Conservation (phyloP, 2,888 invertebrate species). For the Cyclophora punctaria region DNA sequence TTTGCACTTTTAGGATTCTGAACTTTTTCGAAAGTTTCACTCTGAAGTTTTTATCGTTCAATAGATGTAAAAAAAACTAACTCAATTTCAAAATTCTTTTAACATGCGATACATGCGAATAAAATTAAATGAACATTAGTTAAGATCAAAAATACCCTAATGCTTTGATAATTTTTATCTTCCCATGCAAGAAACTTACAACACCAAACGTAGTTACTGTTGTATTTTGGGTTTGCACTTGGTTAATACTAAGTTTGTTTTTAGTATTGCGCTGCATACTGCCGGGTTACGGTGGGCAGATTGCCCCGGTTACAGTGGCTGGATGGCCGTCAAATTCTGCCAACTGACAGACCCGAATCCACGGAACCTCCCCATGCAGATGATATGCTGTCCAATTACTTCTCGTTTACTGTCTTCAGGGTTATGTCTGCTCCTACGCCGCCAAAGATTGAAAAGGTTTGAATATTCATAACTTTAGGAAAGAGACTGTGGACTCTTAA, state of each 20-base stretch:
- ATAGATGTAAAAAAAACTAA: too few relatives aligned
- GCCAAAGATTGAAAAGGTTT: slow-evolving; percentile 67
- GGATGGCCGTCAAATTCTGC: slow-evolving; percentile 63
- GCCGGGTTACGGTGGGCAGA: slow-evolving; percentile 44
- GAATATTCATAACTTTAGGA: neutral
- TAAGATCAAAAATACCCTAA: too few relatives aligned
- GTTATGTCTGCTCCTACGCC: slow-evolving; percentile 71
- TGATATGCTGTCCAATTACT: slow-evolving; percentile 50
- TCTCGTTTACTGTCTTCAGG: slow-evolving; percentile 64
- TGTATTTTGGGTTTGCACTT: too few relatives aligned
- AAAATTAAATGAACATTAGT: too few relatives aligned
- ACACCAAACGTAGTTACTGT: too few relatives aligned
- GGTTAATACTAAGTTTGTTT: neutral
- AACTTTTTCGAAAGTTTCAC: too few relatives aligned
- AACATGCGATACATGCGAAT: too few relatives aligned
- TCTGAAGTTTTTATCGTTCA: too few relatives aligned
- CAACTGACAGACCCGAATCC: slow-evolving; percentile 35
- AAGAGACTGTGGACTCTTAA: too few relatives aligned
- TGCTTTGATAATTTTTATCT: too few relatives aligned
- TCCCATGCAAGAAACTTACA: too few relatives aligned
- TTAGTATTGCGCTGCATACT: slow-evolving; percentile 66
- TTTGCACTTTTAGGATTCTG: neutral
- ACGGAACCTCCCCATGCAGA: slow-evolving; percentile 46
- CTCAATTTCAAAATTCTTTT: too few relatives aligned
- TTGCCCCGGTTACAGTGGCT: slow-evolving; percentile 65